Evolutionary conservation across 2,797 vertebrate genomes (phyloP).

Genomic region (Sebastes diploproa): DNA sequence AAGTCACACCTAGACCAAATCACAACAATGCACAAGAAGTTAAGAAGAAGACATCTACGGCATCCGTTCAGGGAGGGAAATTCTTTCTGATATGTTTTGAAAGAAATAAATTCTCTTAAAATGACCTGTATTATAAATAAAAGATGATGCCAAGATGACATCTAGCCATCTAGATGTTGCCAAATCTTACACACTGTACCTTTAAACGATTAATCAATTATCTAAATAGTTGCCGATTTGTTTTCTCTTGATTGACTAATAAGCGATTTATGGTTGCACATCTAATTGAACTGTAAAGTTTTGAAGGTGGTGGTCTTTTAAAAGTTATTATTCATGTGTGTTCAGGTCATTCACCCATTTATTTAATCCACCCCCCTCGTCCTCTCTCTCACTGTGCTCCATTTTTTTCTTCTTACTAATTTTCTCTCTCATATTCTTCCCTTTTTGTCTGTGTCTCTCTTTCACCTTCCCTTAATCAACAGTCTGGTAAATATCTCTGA

Average conservation of each 20-base stretch:
- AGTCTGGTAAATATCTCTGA: conserved; percentile 16
- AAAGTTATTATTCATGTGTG: not conserved
- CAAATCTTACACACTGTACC: too few relatives aligned
- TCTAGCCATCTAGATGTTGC: too few relatives aligned
- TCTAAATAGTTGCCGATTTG: not conserved
- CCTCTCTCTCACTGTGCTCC: not conserved
- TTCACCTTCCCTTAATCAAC: conserved; percentile 30
- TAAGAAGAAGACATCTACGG: too few relatives aligned
- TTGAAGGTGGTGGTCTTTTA: not conserved
- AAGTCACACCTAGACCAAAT: not conserved
- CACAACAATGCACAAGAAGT: not conserved
- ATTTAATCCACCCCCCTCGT: not conserved
- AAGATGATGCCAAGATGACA: too few relatives aligned
- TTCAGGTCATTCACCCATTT: not conserved
- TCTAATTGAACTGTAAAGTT: not conserved
- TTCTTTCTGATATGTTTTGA: not conserved
- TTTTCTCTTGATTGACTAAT: too few relatives aligned
- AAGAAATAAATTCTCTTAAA: accelerated
- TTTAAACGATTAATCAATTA: too few relatives aligned
- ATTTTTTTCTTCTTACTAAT: not conserved
- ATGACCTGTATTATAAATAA: accelerated
- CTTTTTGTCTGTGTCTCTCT: not conserved
- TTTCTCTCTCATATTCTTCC: not conserved
- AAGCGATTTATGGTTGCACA: not conserved
- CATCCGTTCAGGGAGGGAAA: not conserved